Base-by-base conservation (phyloP, 2,113 vertebrate genomes). In the Colossoma macropomum region DNA sequence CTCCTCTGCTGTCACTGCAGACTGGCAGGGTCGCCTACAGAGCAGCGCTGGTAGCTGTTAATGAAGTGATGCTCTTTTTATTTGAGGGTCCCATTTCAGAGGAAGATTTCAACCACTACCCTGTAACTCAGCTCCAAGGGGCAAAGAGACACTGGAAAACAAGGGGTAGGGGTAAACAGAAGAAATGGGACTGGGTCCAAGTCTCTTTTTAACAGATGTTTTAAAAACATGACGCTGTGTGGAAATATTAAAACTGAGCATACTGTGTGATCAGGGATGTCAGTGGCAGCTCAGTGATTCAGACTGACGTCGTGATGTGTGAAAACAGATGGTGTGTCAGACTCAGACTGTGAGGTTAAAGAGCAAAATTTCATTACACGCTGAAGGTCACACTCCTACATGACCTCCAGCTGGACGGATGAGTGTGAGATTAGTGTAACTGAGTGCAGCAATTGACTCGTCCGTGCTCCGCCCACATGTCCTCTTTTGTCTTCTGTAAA, bases 351-450 rank as follows among this genome's bases (percentile, higher is more conserved):
- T 84, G 91, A 92, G 92, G 93, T 93, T 95, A 94, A 94, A 93
- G 88, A 93, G 91, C 90, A 89, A 90, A 85, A 93, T 94, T 93
- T 94, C 92, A 92, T 94, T 92, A 94, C 90, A 88, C 91, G 90
- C 92, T 92, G 93, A 87, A 92, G 93, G 91, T 93, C 92, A 92
- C 87, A 89, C 93, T 92, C 91, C 87, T 88, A 63, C 71, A 70
- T 88, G 89, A 93, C 91, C 91, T 21, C 79, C 21, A 65, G 54
- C n/a, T 63, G 21, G 52, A 59, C 9, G 23, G n/a, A 60, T 59
- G 30, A 50, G 63, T 73, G 71, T 45, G 7, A 21, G 30, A 75
- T 76, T 59, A 41, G 52, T 27, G 10, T 23, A 1, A 41, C 80
- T 30, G 74, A 34, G 62, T 52, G 41, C 32, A 79, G 32, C 10